Evolutionary conservation across 2,113 vertebrate genomes (phyloP), one percentile per base, ranked within the genome.

Genomic region (Melospiza melodia): DNA sequence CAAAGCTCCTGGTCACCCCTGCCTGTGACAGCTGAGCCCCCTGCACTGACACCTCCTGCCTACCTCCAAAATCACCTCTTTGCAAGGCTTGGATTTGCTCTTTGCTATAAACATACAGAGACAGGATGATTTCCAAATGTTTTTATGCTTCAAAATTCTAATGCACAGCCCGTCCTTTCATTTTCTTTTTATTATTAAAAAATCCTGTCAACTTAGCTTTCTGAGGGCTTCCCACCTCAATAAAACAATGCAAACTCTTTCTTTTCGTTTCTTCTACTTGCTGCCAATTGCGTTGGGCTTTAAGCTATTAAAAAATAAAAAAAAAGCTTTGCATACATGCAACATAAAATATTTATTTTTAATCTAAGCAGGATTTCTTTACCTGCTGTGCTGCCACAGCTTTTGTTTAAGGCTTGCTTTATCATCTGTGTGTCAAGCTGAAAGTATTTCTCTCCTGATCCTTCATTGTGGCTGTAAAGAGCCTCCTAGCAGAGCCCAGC

Each of bases 301-400:
- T 49, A 87, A 94, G 95, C 77, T 72, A 73, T 52, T 87, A 55
- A 95, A 87, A 87, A 86, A 51, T 9, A 54, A 35, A 52, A 52
- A 52, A 49, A 65, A 75, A 46, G 39, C 75, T 90, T 72, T 84
- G 92, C 58, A 90, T 89, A 93, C 65, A 84, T 30, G 84, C 93
- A 95, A 77, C 92, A 97, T 96, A 92, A 95, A 97, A 95, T 97
- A 97, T 96, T 97, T 93, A 96, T 97, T 96, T 97, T 96, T 95
- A 97, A 96, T 96, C 95, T 96, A 95, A 92, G 93, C 85, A 96
- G 94, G 93, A 95, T 96, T 96, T 96, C 93, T 96, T 94, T 95
- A 97, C 95, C 95, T 95, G 95, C 96, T 96, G 95, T 90, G 96
- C 92, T 93, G 65, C 93, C 93, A 61, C 88, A 87, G 95, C 88